Conservation (phyloP, 2,113 vertebrate species). For the Phrynosoma platyrhinos region DNA sequence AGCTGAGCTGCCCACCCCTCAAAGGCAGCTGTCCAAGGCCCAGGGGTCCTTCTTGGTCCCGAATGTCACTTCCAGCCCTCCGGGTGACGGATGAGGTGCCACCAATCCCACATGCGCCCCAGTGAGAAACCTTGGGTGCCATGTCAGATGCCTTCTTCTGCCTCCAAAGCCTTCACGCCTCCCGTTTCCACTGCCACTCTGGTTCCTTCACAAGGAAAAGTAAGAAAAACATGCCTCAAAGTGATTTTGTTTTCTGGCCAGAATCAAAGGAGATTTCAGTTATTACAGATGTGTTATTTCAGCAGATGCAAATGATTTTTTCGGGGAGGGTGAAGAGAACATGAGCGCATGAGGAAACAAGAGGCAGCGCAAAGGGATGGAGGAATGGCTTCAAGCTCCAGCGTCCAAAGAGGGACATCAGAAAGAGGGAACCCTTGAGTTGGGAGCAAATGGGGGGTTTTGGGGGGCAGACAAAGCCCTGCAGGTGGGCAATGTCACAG, state of each 20-base stretch:
- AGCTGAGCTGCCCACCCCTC: background rate
- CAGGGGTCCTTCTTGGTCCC: background rate
- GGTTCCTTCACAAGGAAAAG: background rate
- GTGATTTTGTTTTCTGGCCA: background rate
- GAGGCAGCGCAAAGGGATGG: no score
- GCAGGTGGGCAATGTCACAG: no score
- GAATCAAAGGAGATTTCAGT: background rate
- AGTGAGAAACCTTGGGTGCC: no score
- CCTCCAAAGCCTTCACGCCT: constrained; percentile 5
- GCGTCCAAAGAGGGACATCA: no score
- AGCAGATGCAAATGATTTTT: constrained; percentile 14
- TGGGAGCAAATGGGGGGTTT: no score
- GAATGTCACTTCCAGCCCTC: background rate
- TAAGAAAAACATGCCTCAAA: background rate
- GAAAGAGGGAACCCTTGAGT: background rate
- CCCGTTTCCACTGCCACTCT: background rate
- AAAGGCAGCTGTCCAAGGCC: background rate
- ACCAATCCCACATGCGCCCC: no score
- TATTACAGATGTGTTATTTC: constrained; percentile 10
- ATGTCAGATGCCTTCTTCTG: background rate
- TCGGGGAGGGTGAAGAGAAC: background rate
- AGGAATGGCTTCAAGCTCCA: background rate
- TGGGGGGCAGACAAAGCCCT: no score
- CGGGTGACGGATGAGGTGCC: background rate
- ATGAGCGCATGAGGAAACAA: background rate